Conservation (phyloP, 2,113 vertebrate genomes). For the Plotosus lineatus region DNA sequence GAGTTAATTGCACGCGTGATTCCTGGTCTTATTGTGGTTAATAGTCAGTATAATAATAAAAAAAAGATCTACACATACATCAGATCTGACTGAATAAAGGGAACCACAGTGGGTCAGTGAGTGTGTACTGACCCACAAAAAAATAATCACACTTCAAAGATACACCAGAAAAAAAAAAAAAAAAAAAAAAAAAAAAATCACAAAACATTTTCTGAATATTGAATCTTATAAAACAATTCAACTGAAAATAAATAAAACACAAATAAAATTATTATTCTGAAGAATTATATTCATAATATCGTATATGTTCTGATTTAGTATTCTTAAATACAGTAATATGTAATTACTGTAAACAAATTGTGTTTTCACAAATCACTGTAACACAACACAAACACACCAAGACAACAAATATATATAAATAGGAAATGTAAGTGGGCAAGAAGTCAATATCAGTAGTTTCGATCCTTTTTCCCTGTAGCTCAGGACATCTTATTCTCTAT, state of each 20-base stretch:
- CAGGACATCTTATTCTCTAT: constrained; percentile 6
- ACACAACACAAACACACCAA: not conserved
- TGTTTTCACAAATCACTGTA: not conserved
- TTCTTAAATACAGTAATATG: not conserved
- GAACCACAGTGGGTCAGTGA: constrained; percentile 12
- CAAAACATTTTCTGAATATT: constrained; percentile 2
- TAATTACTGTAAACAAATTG: not conserved
- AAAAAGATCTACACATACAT: constrained; percentile 55
- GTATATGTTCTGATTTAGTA: not conserved
- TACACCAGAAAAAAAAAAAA: not conserved
- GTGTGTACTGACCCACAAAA: constrained; percentile 1
- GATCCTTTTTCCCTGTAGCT: constrained; percentile 4
- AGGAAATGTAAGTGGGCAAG: not conserved
- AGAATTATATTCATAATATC: not conserved
- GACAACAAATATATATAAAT: not conserved
- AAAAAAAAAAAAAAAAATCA: not conserved
- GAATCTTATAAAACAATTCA: no score
- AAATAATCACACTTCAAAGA: constrained; percentile 8
- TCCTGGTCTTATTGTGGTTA: constrained; percentile 51
- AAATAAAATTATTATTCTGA: not conserved
- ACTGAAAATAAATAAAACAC: no score
- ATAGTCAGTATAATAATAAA: constrained; percentile 70
- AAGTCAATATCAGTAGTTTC: constrained; percentile 22
- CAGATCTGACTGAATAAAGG: constrained; percentile 61
- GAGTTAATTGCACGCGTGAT: constrained; percentile 75